These are phyloP conservation scores for Macrobrachium nipponense DNA, from an alignment of 1,140 invertebrate genomes.

Conservation along the genomic window DNA sequence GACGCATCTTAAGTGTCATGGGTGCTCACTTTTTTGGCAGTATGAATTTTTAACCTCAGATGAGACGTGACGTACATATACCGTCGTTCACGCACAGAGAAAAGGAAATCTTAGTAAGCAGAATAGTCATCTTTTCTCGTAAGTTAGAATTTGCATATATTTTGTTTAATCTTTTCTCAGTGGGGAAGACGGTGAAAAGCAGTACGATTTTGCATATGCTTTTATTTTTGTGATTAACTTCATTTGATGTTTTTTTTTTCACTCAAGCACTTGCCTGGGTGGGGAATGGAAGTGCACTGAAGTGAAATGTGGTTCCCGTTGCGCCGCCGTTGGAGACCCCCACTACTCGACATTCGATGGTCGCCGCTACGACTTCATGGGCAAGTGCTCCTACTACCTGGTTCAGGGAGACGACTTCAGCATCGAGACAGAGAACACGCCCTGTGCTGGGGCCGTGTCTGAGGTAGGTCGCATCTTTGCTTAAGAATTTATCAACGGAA, in stretches of 20 bases:
- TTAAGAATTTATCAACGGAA: too few relatives aligned
- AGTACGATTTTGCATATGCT: not conserved
- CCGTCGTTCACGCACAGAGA: too few relatives aligned
- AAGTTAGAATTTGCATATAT: too few relatives aligned
- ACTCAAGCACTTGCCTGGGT: conserved; percentile 73
- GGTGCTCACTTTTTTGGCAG: too few relatives aligned
- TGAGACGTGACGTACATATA: too few relatives aligned
- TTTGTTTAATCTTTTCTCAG: too few relatives aligned
- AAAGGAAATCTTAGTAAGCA: too few relatives aligned
- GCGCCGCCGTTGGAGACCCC: conserved; percentile 86
- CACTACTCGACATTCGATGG: conserved; percentile 93
- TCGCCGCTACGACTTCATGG: conserved; percentile 85
- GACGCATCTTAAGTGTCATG: too few relatives aligned
- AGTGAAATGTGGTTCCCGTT: conserved; percentile 78
- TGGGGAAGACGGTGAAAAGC: too few relatives aligned
- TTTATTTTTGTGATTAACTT: not conserved
- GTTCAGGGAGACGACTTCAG: conserved; percentile 77
- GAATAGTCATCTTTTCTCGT: too few relatives aligned
- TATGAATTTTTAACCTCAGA: too few relatives aligned
- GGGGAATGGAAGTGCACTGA: conserved; percentile 86
- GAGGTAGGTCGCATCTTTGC: conserved; percentile 70
- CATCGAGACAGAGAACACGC: conserved; percentile 84
- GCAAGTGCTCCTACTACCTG: conserved; percentile 86
- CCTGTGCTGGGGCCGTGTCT: conserved; percentile 82
- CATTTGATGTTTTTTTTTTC: not conserved